Conservation (phyloP, 2,888 invertebrate species). For the Meliscaeva auricollis region DNA sequence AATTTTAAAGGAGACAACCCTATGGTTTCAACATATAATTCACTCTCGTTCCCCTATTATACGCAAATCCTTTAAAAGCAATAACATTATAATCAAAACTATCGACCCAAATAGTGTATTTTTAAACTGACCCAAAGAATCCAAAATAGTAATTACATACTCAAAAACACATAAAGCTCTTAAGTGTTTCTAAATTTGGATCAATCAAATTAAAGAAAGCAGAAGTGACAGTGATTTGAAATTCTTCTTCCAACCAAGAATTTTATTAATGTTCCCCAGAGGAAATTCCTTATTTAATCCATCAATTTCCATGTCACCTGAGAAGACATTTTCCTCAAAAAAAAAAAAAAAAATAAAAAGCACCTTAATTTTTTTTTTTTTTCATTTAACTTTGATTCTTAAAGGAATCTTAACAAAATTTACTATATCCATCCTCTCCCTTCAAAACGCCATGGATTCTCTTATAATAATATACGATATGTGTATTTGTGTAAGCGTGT, state of each 20-base stretch:
- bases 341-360: not conserved
- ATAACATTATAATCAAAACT: no score
- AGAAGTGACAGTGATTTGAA: constrained; percentile 69
- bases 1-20: no score
- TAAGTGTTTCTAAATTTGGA: not conserved
- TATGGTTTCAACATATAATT: no score
- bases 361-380: constrained; percentile 59
- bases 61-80: no score
- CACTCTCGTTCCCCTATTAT: no score
- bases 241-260: constrained; percentile 30
- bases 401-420: constrained; percentile 51
- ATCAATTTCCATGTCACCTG: constrained; percentile 28
- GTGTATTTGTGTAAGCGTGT: not conserved
- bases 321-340: not conserved
- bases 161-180: not conserved
- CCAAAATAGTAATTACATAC: not conserved
- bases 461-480: not conserved
- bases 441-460: not conserved
- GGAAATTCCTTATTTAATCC: constrained; percentile 29
- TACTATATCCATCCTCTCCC: constrained; percentile 18
- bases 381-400: constrained; percentile 49
- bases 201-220: constrained; percentile 60
- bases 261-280: constrained; percentile 18
- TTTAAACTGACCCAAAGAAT: not conserved
- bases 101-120: no score